Percentiles rank a stretch among this genome's conserved stretches.
Conservation (phyloP, 2,888 invertebrate genomes). For the Ypsolopha scabrella region DNA sequence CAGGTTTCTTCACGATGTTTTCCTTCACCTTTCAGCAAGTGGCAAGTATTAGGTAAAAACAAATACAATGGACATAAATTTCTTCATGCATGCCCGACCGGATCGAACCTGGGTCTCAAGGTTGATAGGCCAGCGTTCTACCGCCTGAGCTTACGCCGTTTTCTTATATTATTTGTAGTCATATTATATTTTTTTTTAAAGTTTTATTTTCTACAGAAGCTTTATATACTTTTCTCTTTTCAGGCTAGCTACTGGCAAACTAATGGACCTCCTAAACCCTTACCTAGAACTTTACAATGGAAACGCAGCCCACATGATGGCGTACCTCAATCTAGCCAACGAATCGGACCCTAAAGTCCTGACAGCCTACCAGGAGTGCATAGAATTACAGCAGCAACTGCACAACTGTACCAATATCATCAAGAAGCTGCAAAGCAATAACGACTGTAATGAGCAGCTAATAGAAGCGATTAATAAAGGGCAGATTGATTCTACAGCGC, state of each 20-base stretch:
- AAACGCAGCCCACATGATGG: slow-evolving; percentile 85
- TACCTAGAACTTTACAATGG: slow-evolving; percentile 83
- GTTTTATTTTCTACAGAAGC: too few relatives aligned
- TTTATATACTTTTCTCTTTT: slow-evolving; percentile 58
- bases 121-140: too few relatives aligned
- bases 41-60: too few relatives aligned
- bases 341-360: slow-evolving; percentile 70
- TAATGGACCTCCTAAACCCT: slow-evolving; percentile 83
- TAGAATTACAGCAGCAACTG: slow-evolving; percentile 89
- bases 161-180: too few relatives aligned
- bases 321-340: slow-evolving; percentile 78
- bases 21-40: too few relatives aligned
- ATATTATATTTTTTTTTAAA: too few relatives aligned
- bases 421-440: slow-evolving; percentile 75
- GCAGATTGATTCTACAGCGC: slow-evolving; percentile 40
- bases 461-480: slow-evolving; percentile 40
- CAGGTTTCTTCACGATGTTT: too few relatives aligned
- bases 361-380: slow-evolving; percentile 77
- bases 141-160: too few relatives aligned
- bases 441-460: slow-evolving; percentile 41
- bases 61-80: too few relatives aligned
- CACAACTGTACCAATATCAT: slow-evolving; percentile 86
- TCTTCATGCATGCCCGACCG: too few relatives aligned
- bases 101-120: too few relatives aligned
- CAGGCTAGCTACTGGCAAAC: slow-evolving; percentile 86